Evolutionary conservation across 2,797 vertebrate genomes (phyloP).

Genomic region (Anguilla marmorata): DNA sequence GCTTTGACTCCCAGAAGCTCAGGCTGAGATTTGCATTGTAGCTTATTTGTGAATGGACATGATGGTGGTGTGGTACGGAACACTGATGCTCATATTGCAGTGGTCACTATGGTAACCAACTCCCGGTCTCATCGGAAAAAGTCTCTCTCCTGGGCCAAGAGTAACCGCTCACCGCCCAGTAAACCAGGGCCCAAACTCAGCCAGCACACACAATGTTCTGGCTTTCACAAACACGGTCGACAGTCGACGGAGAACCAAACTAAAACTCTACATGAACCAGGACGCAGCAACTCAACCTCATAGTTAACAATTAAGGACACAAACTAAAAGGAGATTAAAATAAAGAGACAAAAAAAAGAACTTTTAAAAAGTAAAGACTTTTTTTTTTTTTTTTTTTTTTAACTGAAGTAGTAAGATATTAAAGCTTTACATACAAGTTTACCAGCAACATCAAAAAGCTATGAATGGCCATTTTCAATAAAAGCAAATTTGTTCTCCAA

Average conservation of each 20-base stretch:
- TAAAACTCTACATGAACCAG: too few species aligned
- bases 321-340: conserved; percentile 46
- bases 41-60: not conserved
- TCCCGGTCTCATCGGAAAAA: not conserved
- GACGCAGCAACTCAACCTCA: conserved; percentile 15
- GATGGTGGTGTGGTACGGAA: not conserved
- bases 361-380: conserved; percentile 48
- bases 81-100: not conserved
- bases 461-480: conserved; percentile 60
- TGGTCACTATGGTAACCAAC: not conserved
- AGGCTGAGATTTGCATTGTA: not conserved
- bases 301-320: conserved; percentile 33
- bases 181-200: not conserved
- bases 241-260: not conserved
- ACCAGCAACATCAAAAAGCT: conserved; percentile 59
- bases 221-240: not conserved
- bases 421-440: conserved; percentile 56
- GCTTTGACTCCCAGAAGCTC: not conserved
- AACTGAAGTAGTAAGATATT: conserved; percentile 45
- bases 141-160: not conserved
- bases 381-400: conserved; percentile 34
- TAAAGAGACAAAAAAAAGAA: conserved; percentile 30
- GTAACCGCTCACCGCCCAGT: not conserved
- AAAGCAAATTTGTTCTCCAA: conserved; percentile 46
- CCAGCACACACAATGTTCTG: not conserved